Base-by-base conservation (phyloP, 1,140 invertebrate genomes). In the Drosophila insularis region DNA sequence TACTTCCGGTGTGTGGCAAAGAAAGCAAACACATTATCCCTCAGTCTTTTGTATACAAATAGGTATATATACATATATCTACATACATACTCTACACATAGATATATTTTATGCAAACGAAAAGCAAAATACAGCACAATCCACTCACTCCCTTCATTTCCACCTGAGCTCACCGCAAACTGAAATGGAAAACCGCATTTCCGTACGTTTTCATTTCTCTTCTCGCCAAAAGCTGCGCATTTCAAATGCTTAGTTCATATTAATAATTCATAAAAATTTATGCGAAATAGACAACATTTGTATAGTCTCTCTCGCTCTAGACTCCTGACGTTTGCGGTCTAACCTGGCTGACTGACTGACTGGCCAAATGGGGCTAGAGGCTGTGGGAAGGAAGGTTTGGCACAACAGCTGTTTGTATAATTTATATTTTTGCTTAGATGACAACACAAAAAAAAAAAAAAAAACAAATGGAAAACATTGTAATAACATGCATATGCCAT, bases 251-350 rank as follows among this genome's bases (percentile, higher is more conserved):
- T 82, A 72, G 79, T 69, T 86, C 82, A 76, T 68, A 71, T 87
- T 87, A 86, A 86, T 87, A 87, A 82, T 86, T 86, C 82, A 86
- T 80, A 87, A 82, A 87, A 82, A 85, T 85, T 60, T 82, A 76
- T 81, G 75, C 72, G 75, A 81, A 86, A 87, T 82, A 82, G 74
- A 81, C 79, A 74, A 69, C 74, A 66, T 72, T 72, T 72, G 63
- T 56, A 46, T 19, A 53, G 19, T 40, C 50, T 19, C 60, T 60
- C 60, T 58, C 50, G 23, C 60, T 19, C 14, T 46, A 46, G 14
- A 46, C 19, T 50, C 43, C 53, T 27, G 40, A 11, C 54, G 55
- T 13, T 54, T 46, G 65, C 21, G 65, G 62, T 63, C 40, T 43
- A 43, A 43, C 40, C 40, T 43, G 40, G 10, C 40, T 43, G n/a